Conservation (phyloP, 2,888 invertebrate species). For the Odontothrips loti region DNA sequence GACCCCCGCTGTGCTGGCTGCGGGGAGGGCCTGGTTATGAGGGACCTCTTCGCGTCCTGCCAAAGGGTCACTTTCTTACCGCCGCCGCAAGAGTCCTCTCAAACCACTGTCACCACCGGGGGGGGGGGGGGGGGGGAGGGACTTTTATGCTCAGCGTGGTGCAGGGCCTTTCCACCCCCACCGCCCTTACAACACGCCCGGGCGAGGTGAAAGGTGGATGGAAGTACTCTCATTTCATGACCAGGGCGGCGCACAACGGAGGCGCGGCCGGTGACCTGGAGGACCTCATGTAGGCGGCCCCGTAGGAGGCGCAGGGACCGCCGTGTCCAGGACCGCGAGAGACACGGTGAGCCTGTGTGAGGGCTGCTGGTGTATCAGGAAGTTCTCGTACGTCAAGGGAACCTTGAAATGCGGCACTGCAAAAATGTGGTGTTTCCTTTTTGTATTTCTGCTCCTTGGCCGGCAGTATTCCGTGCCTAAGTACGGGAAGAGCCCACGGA, state of each 20-base stretch:
- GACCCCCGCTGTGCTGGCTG: too few species aligned
- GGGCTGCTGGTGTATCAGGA: too few species aligned
- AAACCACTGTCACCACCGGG: background rate
- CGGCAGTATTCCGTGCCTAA: too few species aligned
- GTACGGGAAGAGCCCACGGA: too few species aligned
- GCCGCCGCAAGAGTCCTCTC: conserved; percentile 7
- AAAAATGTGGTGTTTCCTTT: too few species aligned
- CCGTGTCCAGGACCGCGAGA: too few species aligned
- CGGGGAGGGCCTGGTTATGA: background rate
- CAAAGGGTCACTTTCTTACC: background rate
- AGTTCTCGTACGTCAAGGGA: too few species aligned
- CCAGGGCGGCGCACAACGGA: background rate
- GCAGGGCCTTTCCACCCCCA: background rate
- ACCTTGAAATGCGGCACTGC: too few species aligned
- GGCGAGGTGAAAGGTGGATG: conserved; percentile 2
- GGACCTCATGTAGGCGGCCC: too few species aligned
- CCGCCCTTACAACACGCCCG: background rate
- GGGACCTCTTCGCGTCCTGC: background rate
- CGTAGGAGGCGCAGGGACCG: too few species aligned
- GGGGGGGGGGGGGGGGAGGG: background rate
- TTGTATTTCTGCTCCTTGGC: too few species aligned
- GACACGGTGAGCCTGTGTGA: too few species aligned
- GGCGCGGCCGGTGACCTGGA: background rate
- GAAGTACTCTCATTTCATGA: conserved; percentile 25
- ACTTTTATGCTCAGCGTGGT: background rate